phyloP scores from a whole-genome alignment of 2,888 invertebrate genomes.

The Drosophila gaucha region DNA sequence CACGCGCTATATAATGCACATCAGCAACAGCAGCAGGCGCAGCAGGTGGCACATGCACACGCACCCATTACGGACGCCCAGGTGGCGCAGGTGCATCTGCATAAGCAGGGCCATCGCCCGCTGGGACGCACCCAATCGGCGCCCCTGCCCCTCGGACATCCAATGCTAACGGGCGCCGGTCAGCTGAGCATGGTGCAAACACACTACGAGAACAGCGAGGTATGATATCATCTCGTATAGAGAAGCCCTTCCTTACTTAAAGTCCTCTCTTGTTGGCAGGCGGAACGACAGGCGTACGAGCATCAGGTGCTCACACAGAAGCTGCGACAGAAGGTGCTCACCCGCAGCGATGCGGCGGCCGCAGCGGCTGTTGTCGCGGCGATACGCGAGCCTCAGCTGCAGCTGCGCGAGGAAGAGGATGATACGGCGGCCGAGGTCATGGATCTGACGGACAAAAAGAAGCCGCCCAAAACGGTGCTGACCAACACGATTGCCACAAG shows the following conservation, averaged over 20 bases:
- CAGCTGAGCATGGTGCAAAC: constrained; percentile 83
- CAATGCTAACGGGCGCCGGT: constrained; percentile 88
- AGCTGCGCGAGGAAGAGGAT: constrained; percentile 87
- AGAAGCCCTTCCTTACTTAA: not conserved
- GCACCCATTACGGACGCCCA: constrained; percentile 88
- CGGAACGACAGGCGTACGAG: constrained; percentile 86
- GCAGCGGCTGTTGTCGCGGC: constrained; percentile 51
- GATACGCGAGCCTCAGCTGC: constrained; percentile 84
- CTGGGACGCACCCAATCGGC: constrained; percentile 97
- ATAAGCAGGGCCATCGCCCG: constrained; percentile 91
- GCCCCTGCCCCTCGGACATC: constrained; percentile 94
- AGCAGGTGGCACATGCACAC: constrained; percentile 18
- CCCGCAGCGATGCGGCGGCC: constrained; percentile 88
- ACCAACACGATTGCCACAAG: constrained; percentile 85
- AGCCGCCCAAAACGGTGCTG: constrained; percentile 85
- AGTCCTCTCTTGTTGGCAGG: constrained; percentile 59
- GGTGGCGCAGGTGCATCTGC: constrained; percentile 88
- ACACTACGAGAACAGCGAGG: constrained; percentile 85
- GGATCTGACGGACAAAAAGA: constrained; percentile 90
- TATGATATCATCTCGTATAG: constrained; percentile 51
- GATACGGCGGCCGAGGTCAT: constrained; percentile 87
- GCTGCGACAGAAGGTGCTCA: constrained; percentile 94
- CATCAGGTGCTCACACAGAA: constrained; percentile 91
- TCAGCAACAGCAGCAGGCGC: constrained; percentile 19
- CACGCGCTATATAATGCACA: constrained; percentile 43